Evolutionary conservation across 2,113 vertebrate species (phyloP).

Genomic region (Psettodes erumei): DNA sequence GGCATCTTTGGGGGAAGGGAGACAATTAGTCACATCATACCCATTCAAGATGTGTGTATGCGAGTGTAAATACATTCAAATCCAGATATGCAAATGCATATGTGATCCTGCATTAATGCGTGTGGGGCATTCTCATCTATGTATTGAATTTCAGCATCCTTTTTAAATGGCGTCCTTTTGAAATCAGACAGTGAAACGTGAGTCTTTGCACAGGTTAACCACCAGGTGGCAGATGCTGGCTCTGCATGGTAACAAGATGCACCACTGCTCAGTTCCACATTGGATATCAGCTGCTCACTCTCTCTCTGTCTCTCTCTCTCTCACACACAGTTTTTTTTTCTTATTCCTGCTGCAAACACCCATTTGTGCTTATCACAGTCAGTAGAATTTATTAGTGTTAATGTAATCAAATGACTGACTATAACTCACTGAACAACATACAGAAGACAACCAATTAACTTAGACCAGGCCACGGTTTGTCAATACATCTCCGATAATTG

Average conservation of each 20-base stretch:
- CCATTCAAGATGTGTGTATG: conserved; percentile 13
- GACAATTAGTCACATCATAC: conserved; percentile 23
- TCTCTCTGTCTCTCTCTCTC: too few relatives aligned
- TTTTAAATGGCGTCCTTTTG: conserved; percentile 33
- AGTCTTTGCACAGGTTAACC: conserved; percentile 47
- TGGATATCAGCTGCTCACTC: conserved; percentile 40
- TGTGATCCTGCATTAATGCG: background rate
- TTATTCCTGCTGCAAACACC: conserved; percentile 8
- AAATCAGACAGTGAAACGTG: background rate
- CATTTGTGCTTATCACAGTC: conserved; percentile 8
- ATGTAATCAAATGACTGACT: conserved; percentile 1
- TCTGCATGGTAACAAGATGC: conserved; percentile 33
- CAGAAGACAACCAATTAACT: conserved; percentile 24
- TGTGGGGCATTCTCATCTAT: conserved; percentile 10
- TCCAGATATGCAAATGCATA: conserved; percentile 4
- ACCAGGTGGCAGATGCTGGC: conserved; percentile 68
- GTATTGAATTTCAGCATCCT: conserved; percentile 24
- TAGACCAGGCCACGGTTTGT: background rate
- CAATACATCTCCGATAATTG: conserved; percentile 22
- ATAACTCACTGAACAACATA: conserved; percentile 17
- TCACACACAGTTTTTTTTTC: conserved; percentile 6
- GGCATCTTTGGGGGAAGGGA: conserved; percentile 25
- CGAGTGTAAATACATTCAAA: background rate
- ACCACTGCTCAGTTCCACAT: conserved; percentile 7
- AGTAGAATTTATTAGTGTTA: conserved; percentile 15